Percentiles rank a stretch among this genome's conserved stretches.
These are phyloP conservation scores for Hydrozoanthus tunicans DNA, from an alignment of 64 coral and sea anemone genomes.

Conservation along the genomic window DNA sequence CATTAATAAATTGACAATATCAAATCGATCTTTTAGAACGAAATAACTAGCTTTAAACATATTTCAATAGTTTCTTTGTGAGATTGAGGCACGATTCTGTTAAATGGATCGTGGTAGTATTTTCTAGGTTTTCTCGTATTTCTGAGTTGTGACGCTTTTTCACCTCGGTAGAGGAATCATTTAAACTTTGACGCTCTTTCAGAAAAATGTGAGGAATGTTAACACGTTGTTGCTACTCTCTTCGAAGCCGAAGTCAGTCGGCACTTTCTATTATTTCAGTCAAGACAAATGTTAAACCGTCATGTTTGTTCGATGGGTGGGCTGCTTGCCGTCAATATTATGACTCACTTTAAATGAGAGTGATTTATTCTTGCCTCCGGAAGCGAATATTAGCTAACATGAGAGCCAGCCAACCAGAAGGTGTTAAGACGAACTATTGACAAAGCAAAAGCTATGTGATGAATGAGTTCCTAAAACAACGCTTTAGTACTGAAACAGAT, in stretches of 20 bases:
- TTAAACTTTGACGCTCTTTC: conserved; percentile 36
- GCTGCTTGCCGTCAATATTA: conserved; percentile 19
- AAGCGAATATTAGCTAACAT: conserved; percentile 36
- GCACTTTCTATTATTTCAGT: not conserved
- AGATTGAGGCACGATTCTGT: not conserved
- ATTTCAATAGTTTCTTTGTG: not conserved
- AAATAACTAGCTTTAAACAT: not conserved
- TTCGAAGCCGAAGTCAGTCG: not conserved
- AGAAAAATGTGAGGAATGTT: conserved; percentile 42
- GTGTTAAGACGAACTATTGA: conserved; percentile 15
- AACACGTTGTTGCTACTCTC: conserved; percentile 17
- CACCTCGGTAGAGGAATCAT: not conserved
- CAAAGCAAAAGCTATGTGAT: conserved; percentile 37
- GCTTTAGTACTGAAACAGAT: conserved; percentile 3
- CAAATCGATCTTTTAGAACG: conserved; percentile 29
- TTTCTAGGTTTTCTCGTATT: too few relatives aligned
- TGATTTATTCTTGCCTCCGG: conserved; percentile 6
- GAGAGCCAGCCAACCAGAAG: conserved; percentile 30
- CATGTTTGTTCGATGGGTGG: not conserved
- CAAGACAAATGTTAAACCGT: not conserved
- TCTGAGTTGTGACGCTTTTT: not conserved
- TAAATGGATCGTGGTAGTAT: not conserved
- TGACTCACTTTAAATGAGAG: not conserved
- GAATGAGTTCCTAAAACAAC: conserved; percentile 36
- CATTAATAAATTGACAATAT: conserved; percentile 9